Evolutionary conservation across 2,888 invertebrate species (phyloP).

Genomic region (Augiades crinisus): DNA sequence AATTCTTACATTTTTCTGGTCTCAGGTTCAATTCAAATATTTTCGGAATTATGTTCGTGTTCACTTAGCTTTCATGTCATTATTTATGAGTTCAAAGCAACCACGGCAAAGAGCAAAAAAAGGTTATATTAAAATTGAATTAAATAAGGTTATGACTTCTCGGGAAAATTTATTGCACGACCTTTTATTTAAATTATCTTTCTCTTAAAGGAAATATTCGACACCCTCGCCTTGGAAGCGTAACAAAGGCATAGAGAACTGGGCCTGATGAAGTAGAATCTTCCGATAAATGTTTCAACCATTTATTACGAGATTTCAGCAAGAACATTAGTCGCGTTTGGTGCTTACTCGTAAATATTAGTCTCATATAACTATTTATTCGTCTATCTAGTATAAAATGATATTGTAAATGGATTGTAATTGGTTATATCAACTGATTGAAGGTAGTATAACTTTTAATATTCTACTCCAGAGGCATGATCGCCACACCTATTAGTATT

Average conservation of each 20-base stretch:
- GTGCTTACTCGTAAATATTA: not conserved
- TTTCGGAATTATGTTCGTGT: no score
- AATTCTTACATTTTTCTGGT: no score
- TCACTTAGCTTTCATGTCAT: no score
- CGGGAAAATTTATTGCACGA: constrained; percentile 1
- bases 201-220: constrained; percentile 3
- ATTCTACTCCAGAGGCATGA: no score
- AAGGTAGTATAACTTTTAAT: no score
- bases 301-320: constrained; percentile 10
- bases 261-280: constrained; percentile 12
- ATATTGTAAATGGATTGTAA: no score
- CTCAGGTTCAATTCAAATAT: no score
- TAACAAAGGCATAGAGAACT: constrained; percentile 10
- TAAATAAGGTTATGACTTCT: constrained; percentile 4
- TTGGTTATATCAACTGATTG: no score
- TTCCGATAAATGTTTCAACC: constrained; percentile 17
- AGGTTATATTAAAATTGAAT: not conserved
- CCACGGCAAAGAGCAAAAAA: no score
- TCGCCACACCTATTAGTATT: no score
- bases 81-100: no score
- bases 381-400: no score
- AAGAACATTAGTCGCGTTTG: constrained; percentile 9
- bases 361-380: not conserved
- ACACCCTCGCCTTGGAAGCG: not conserved
- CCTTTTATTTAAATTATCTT: constrained; percentile 8